Evolutionary conservation across 1,140 invertebrate genomes (phyloP).

Genomic region (Panulirus ornatus): DNA sequence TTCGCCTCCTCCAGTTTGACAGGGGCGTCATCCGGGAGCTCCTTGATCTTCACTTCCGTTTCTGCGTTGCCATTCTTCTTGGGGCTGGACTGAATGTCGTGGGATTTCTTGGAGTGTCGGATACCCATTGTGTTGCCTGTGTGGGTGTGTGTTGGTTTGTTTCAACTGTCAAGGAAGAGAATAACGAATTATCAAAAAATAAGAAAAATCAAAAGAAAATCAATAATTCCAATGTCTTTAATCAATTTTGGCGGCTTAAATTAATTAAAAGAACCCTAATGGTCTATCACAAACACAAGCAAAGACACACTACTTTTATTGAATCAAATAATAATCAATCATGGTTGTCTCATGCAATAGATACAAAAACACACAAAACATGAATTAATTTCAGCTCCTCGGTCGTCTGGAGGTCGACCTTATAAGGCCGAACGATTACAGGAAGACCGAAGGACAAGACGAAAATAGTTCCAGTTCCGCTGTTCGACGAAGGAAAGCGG

Average conservation of each 20-base stretch:
- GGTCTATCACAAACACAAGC: not conserved
- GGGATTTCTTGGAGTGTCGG: constrained; percentile 68
- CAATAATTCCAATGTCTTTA: not conserved
- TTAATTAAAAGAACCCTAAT: not conserved
- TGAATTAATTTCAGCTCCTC: too few species aligned
- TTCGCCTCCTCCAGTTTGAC: constrained; percentile 51
- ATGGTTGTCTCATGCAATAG: too few species aligned
- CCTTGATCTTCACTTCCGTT: constrained; percentile 66
- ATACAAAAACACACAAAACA: too few species aligned
- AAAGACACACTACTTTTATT: too few species aligned
- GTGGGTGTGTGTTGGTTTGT: constrained; percentile 11
- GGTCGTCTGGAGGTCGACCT: too few species aligned
- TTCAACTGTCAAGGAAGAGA: constrained; percentile 25
- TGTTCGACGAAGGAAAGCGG: too few species aligned
- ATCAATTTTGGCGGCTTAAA: too few species aligned
- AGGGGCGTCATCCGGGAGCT: constrained; percentile 45
- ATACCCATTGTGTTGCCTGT: constrained; percentile 56
- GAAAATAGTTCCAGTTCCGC: too few species aligned
- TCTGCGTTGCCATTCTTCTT: constrained; percentile 68
- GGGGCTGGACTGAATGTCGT: constrained; percentile 68
- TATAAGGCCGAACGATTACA: too few species aligned
- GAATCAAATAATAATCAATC: too few species aligned
- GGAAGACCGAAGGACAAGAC: too few species aligned
- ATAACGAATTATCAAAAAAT: not conserved
- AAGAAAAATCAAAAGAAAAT: not conserved